Evolutionary conservation across 2,888 invertebrate genomes (phyloP).

Genomic region (Papilio protenor): DNA sequence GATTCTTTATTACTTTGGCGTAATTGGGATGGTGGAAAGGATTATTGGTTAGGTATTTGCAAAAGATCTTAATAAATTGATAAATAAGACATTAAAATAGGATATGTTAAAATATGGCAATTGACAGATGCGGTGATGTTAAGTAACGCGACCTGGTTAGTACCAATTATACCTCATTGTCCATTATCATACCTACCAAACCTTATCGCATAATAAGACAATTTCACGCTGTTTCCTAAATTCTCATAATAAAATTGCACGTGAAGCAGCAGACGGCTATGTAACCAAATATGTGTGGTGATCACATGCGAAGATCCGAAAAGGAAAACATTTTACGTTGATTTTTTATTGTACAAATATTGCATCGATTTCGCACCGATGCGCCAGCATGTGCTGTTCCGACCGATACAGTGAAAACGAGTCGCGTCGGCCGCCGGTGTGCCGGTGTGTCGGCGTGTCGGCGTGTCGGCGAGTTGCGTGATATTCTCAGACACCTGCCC

Average conservation of each 20-base stretch:
- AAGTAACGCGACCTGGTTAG: not conserved
- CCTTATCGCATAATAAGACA: not conserved
- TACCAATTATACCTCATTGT: not conserved
- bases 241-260: not conserved
- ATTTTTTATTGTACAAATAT: constrained; percentile 74
- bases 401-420: constrained; percentile 43
- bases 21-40: too few relatives aligned
- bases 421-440: constrained; percentile 20
- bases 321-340: constrained; percentile 66
- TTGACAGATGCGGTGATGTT: not conserved
- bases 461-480: constrained; percentile 69
- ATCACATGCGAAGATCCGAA: constrained; percentile 54
- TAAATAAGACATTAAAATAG: not conserved
- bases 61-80: not conserved
- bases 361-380: constrained; percentile 67
- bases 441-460: constrained; percentile 51
- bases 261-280: constrained; percentile 40
- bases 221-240: not conserved
- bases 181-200: not conserved
- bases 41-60: not conserved
- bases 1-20: too few relatives aligned
- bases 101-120: not conserved
- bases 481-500: constrained; percentile 70
- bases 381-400: constrained; percentile 61
- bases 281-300: constrained; percentile 31